Percentiles rank a stretch among this genome's conserved stretches.
Conservation (phyloP, 2,797 vertebrate genomes). For the Lithobates pipiens region DNA sequence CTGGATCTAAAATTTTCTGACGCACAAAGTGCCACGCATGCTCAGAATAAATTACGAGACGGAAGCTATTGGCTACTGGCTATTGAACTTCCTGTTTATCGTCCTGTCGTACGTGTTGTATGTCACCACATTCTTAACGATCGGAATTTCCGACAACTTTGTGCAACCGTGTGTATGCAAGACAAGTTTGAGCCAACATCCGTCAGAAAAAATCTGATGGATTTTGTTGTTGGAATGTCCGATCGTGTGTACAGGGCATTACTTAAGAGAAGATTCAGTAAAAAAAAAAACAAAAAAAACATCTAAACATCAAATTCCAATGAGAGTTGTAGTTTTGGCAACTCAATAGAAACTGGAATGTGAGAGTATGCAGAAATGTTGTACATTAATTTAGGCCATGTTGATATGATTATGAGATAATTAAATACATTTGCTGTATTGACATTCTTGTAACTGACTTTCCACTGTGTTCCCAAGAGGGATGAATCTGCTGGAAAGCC, state of each 20-base stretch:
- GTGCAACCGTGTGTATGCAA: too few species aligned
- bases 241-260: background rate
- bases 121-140: too few species aligned
- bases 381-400: conserved; percentile 68
- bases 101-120: too few species aligned
- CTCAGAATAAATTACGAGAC: too few species aligned
- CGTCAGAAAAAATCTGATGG: too few species aligned
- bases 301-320: conserved; percentile 45
- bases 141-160: too few species aligned
- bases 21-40: too few species aligned
- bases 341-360: conserved; percentile 65
- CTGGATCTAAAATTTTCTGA: too few species aligned
- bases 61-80: too few species aligned
- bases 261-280: conserved; percentile 9
- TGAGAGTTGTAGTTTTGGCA: conserved; percentile 45
- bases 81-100: too few species aligned
- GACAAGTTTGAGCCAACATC: too few species aligned
- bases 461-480: conserved; percentile 71
- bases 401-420: conserved; percentile 73
- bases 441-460: conserved; percentile 74
- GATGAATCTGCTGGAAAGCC: conserved; percentile 70
- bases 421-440: conserved; percentile 72
- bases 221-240: too few species aligned
- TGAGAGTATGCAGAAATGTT: conserved; percentile 67
- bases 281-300: conserved; percentile 38